phyloP scores from a whole-genome alignment of 2,113 vertebrate species.

The Misgurnus mizolepis region DNA sequence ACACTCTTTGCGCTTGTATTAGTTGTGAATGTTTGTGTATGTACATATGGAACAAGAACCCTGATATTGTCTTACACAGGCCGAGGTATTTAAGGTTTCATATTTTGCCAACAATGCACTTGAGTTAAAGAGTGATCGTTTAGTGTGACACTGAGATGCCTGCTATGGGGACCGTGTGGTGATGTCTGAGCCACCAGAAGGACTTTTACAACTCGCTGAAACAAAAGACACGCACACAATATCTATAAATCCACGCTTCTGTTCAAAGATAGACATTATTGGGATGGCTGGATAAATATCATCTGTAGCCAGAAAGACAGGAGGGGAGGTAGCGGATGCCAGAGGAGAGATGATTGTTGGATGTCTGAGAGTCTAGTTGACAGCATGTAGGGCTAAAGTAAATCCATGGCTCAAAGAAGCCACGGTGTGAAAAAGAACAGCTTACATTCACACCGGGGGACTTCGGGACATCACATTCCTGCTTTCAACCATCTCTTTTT shows the following conservation, averaged over 20 bases:
- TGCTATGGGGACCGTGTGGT: neutral
- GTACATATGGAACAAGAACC: neutral
- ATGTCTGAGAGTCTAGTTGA: slow-evolving; percentile 48
- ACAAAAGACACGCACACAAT: neutral
- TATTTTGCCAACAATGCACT: slow-evolving; percentile 31
- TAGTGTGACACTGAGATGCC: slow-evolving; percentile 5
- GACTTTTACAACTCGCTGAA: slow-evolving; percentile 12
- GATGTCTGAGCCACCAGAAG: neutral
- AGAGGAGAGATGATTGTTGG: slow-evolving; percentile 37
- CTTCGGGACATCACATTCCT: slow-evolving; percentile 52
- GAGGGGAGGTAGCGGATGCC: slow-evolving; percentile 29
- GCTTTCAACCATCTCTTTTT: slow-evolving; percentile 48
- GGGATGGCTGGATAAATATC: slow-evolving; percentile 22
- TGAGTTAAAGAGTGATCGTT: slow-evolving; percentile 64
- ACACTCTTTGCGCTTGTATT: neutral
- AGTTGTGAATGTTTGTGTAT: slow-evolving; percentile 4
- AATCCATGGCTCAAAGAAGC: slow-evolving; percentile 53
- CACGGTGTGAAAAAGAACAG: slow-evolving; percentile 52
- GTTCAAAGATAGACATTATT: slow-evolving; percentile 1
- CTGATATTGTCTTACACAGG: slow-evolving; percentile 19
- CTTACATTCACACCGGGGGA: slow-evolving; percentile 49
- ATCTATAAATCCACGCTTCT: neutral
- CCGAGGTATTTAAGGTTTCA: slow-evolving; percentile 13
- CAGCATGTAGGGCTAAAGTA: slow-evolving; percentile 49
- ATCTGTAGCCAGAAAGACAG: slow-evolving; percentile 24